Evolutionary conservation across 92 coral and sea anemone genomes (phyloP).

Genomic region (Parazoanthus atlanticus): DNA sequence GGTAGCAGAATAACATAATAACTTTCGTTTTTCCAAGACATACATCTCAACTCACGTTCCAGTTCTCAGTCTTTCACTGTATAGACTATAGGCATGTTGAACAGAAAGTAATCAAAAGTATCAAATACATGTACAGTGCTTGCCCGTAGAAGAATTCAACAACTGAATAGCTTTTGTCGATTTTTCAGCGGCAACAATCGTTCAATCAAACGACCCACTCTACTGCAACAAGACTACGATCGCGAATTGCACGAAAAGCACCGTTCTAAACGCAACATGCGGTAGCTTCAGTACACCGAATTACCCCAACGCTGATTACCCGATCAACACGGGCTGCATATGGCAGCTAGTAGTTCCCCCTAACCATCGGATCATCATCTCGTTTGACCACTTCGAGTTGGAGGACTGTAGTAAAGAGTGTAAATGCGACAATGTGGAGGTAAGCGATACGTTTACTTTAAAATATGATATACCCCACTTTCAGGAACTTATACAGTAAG

Average conservation of each 20-base stretch:
- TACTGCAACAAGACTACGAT: conserved; percentile 19
- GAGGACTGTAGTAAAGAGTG: conserved; percentile 34
- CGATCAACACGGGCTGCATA: conserved; percentile 38
- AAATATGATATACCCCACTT: not conserved
- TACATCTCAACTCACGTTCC: not conserved
- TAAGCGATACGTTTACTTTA: not conserved
- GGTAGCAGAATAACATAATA: not conserved
- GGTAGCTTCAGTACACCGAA: conserved; percentile 32
- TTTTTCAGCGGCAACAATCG: not conserved
- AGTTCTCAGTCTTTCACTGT: too few species aligned
- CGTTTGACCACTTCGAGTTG: conserved; percentile 27
- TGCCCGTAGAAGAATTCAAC: not conserved
- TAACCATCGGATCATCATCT: conserved; percentile 6
- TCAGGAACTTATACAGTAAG: not conserved
- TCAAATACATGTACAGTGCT: too few species aligned
- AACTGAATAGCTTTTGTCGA: not conserved
- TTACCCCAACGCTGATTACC: conserved; percentile 13
- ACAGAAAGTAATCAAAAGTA: too few species aligned
- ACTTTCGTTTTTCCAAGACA: not conserved
- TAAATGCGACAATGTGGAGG: conserved; percentile 41
- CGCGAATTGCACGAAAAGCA: not conserved
- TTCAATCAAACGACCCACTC: conserved; percentile 11
- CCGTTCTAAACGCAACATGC: conserved; percentile 33
- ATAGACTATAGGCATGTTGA: not conserved
- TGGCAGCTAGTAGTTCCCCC: conserved; percentile 29